Evolutionary conservation across 2,888 invertebrate species (phyloP).

Genomic region (Yponomeuta evonymella): DNA sequence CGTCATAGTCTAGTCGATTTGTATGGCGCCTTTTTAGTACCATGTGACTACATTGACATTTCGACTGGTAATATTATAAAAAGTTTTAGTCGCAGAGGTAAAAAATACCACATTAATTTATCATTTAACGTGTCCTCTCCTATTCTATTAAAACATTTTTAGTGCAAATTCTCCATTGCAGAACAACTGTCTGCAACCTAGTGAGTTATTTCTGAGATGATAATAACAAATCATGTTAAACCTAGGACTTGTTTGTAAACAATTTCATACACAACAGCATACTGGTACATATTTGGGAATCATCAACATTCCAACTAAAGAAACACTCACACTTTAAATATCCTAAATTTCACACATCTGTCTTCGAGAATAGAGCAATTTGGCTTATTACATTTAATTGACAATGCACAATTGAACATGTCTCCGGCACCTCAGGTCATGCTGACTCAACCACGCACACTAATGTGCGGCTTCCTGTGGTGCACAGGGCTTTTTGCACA

Average conservation of each 20-base stretch:
- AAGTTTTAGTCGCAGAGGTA: too few species aligned
- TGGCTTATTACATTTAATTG: constrained; percentile 68
- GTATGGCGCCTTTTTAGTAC: too few species aligned
- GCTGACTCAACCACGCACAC: constrained; percentile 45
- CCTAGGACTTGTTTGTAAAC: not conserved
- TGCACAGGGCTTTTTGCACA: constrained; percentile 1
- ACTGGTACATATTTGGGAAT: not conserved
- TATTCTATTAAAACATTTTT: too few species aligned
- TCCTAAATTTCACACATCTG: not conserved
- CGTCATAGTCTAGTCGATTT: too few species aligned
- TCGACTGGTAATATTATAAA: too few species aligned
- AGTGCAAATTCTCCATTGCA: too few species aligned
- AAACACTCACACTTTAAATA: not conserved
- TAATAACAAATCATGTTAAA: not conserved
- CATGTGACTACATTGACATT: too few species aligned
- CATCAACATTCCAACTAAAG: not conserved
- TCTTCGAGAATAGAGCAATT: constrained; percentile 32
- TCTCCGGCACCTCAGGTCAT: constrained; percentile 55
- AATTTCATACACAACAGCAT: not conserved
- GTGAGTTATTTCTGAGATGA: not conserved
- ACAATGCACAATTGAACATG: constrained; percentile 56
- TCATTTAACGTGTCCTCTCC: too few species aligned
- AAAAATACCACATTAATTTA: too few species aligned
- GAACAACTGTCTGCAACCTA: not conserved
- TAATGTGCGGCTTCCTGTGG: not conserved